Conservation (phyloP, 1,140 invertebrate species). For the Lucilia sericata region DNA sequence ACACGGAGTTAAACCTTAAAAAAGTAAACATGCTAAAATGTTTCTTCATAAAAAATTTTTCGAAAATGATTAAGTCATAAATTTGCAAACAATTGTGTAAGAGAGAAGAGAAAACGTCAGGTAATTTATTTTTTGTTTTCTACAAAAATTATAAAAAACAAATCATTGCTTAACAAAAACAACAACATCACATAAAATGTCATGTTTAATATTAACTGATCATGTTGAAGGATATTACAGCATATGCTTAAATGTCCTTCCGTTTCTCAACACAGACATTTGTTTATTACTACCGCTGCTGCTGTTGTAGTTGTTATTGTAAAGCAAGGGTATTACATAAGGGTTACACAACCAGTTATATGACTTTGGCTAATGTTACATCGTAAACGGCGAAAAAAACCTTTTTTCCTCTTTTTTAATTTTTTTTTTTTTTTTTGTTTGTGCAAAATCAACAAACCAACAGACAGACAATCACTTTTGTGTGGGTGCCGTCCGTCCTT, state of each 20-base stretch:
- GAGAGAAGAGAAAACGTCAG: not conserved
- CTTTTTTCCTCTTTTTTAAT: not conserved
- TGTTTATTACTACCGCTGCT: not conserved
- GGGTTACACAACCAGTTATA: not conserved
- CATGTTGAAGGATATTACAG: not conserved
- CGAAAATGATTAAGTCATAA: not conserved
- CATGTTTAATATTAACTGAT: no score
- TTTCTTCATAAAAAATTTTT: not conserved
- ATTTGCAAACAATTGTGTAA: not conserved
- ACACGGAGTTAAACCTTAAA: not conserved
- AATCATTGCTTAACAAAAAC: no score
- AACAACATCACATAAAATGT: no score
- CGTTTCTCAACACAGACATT: not conserved
- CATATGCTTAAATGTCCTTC: not conserved
- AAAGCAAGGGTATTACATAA: conserved; percentile 6
- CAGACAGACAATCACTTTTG: no score
- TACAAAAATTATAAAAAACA: no score
- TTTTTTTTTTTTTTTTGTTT: no score
- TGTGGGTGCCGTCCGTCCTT: no score
- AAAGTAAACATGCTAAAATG: not conserved
- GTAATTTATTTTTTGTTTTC: no score
- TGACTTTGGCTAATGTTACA: not conserved
- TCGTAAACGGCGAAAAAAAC: not conserved
- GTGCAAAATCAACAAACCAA: not conserved
- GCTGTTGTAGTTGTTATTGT: no score